These are phyloP conservation scores for Turnix velox DNA, from an alignment of 2,113 vertebrate species.

Conservation along the genomic window DNA sequence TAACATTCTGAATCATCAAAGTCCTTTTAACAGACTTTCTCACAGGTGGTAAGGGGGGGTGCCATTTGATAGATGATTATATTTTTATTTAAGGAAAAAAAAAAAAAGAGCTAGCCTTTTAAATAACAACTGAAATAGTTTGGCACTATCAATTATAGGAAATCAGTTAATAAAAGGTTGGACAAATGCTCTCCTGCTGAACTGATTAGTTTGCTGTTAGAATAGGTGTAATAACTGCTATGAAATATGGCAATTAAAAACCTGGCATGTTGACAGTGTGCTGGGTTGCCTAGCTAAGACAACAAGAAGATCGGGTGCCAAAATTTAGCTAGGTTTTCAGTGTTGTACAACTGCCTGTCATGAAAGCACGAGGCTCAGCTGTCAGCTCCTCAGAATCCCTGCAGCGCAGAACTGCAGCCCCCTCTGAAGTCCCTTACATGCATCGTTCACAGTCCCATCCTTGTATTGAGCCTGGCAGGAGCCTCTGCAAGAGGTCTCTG, in stretches of 20 bases:
- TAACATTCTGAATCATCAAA: not conserved
- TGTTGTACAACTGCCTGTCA: not conserved
- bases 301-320: not conserved
- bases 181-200: not conserved
- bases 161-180: not conserved
- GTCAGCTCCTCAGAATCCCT: not conserved
- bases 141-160: not conserved
- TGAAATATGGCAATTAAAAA: not conserved
- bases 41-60: fast-evolving
- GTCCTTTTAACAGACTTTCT: not conserved
- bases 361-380: not conserved
- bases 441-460: not conserved
- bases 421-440: not conserved
- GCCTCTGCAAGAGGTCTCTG: not conserved
- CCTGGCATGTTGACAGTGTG: not conserved
- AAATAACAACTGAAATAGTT: not conserved
- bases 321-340: not conserved
- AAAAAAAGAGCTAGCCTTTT: not conserved
- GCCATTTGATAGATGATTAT: not conserved
- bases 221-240: not conserved
- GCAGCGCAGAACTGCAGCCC: not conserved
- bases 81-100: not conserved
- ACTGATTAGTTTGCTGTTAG: not conserved
- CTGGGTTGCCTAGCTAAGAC: not conserved
- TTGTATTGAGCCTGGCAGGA: not conserved